Evolutionary conservation across 1,140 invertebrate species (phyloP), one percentile per base, ranked within the genome.

Genomic region (Lycorma delicatula): DNA sequence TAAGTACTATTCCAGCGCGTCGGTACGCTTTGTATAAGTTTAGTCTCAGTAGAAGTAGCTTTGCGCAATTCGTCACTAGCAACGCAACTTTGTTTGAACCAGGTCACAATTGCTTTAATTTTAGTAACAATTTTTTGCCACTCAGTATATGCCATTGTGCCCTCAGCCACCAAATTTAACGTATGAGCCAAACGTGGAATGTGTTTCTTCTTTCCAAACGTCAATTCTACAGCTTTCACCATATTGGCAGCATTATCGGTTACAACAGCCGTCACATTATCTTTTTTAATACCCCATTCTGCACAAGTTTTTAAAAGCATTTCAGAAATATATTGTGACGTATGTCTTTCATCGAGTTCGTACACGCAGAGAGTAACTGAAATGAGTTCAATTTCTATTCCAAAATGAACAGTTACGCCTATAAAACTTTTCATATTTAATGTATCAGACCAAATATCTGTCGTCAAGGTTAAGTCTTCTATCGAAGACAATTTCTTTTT

Each of bases 181-280:
- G 67, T 73, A 59, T 75, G 72, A 0, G 70, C 69, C 66, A 73
- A 75, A 63, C 70, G 74, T 27, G 68, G 67, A 13, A 72, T 9
- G 54, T 70, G 66, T 61, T 67, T 69, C 48, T 67, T 52, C 63
- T 64, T 60, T 25, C 66, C 66, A 67, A 72, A 71, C 55, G 59
- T 60, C 58, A 65, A 59, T 44, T 61, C 61, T 3, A 68, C 61
- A 22, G 68, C 70, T 58, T 67, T 69, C n/a, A 65, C 61, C 52
- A 74, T 71, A 62, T 72, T 72, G n/a, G 68, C 64, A 20, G 65
- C 70, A 58, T 71, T 74, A 64, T 75, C 70, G 11, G 70, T 71
- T 16, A 70, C 70, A 20, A 74, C 65, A 54, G 65, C 68, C 11
- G 68, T 57, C 18, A 75, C 63, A 63, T 71, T 74, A 31, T 70